Base-by-base conservation (phyloP, 2,113 vertebrate genomes). In the Uria lomvia region DNA sequence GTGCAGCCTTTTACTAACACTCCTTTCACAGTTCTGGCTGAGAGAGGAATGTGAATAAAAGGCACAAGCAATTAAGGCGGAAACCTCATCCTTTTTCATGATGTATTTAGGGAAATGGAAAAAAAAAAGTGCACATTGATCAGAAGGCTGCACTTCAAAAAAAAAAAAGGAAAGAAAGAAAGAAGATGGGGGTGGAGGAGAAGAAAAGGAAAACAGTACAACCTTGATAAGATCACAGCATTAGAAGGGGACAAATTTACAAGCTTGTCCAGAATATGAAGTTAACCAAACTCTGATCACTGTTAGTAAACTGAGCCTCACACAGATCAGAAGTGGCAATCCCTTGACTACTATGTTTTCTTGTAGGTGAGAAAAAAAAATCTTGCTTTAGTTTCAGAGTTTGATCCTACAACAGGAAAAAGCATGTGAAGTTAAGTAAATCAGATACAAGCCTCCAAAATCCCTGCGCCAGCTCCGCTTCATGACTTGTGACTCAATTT, bases 1-100 rank as follows among this genome's bases (percentile, higher is more conserved):
- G 99, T 99, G 98, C 97, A 98, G 98, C 98, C 97, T 99, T 98
- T 98, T 98, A 98, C 98, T 99, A 99, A 98, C 98, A 98, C 98
- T 98, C 98, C 98, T 98, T 98, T 98, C 98, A 98, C 98, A 98
- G 98, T 98, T 98, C 97, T 98, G 98, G 98, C 98, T 96, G 98
- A 97, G 98, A 98, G 98, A 98, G 98, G 98, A 98, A 97, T 96
- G 98, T 88, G 98, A 98, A 98, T 98, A 98, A 99, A 98, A 98
- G 98, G 98, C 98, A 97, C 97, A 98, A 97, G 98, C 98, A 99
- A 99, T 99, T 99, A 99, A 99, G 98, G 98, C 98, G 97, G 98
- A 98, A 98, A 98, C 98, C 98, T 98, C 98, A 98, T 98, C 98
- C 98, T 98, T 98, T 98, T 98, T 97, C 98, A 98, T 97, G 96